Percentiles rank a stretch among this genome's conserved stretches.
These are phyloP conservation scores for Sinotaia quadrata DNA, from an alignment of 2,888 invertebrate species.

Conservation along the genomic window DNA sequence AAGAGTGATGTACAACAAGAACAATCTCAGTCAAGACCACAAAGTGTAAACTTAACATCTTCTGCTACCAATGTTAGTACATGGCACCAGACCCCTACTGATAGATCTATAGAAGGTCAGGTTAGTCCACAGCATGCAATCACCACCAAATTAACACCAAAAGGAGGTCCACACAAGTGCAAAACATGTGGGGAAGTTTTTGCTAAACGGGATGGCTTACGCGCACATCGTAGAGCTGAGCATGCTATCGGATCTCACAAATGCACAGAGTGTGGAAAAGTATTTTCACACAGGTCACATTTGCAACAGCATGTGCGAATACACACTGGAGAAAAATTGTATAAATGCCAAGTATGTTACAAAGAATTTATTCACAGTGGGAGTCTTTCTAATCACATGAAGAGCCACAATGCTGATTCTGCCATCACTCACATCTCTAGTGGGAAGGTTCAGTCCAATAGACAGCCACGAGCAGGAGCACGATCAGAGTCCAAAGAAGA, in stretches of 20 bases:
- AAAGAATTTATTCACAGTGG: constrained; percentile 28
- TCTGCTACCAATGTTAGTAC: constrained; percentile 21
- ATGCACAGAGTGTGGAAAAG: constrained; percentile 25
- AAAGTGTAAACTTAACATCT: constrained; percentile 8
- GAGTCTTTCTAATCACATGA: constrained; percentile 27
- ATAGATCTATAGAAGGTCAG: constrained; percentile 6
- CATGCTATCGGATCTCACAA: constrained; percentile 23
- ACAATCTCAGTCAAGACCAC: constrained; percentile 13
- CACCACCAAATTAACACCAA: constrained; percentile 3
- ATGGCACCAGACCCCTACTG: constrained; percentile 20
- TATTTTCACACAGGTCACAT: constrained; percentile 24
- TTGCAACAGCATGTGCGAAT: constrained; percentile 28
- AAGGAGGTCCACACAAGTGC: constrained; percentile 21
- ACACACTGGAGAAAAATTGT: constrained; percentile 25
- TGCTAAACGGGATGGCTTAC: constrained; percentile 24
- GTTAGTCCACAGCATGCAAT: not conserved
- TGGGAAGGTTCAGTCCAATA: not conserved
- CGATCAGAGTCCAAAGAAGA: constrained; percentile 17
- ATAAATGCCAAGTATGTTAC: constrained; percentile 26
- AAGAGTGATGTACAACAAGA: constrained; percentile 22
- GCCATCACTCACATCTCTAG: not conserved
- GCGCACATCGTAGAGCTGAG: constrained; percentile 21
- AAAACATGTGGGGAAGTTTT: constrained; percentile 26
- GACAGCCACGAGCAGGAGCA: not conserved
- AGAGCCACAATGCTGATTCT: constrained; percentile 19